A percentile compares a stretch with the other conserved stretches of the same genome.
These are phyloP conservation scores for Apostichopus japonicus DNA, from an alignment of 35 echinoderm and acorn worm species.

Conservation along the genomic window DNA sequence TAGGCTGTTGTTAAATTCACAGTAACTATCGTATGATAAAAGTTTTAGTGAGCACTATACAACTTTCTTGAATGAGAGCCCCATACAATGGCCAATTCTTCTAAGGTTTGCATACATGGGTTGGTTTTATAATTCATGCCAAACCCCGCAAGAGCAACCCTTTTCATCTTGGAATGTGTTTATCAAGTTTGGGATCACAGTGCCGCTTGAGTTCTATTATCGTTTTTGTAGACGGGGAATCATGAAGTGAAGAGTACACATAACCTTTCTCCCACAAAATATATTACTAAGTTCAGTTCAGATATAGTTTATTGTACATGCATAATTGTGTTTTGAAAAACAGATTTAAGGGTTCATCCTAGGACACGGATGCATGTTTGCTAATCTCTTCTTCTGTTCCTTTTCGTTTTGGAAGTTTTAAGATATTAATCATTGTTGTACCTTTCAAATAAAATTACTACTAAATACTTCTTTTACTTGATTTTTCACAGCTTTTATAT, in stretches of 20 bases:
- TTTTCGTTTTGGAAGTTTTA: no score
- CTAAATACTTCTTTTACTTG: no score
- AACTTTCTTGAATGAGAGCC: slow-evolving; percentile 1
- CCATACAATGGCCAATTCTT: background rate
- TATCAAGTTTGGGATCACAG: background rate
- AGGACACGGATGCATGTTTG: no score
- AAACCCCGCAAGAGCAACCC: slow-evolving; percentile 6
- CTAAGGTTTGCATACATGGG: background rate
- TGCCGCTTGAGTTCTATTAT: background rate
- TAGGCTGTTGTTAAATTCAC: background rate
- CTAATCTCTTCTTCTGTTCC: no score
- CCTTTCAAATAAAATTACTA: no score
- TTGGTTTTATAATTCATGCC: background rate
- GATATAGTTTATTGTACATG: no score
- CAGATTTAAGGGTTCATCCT: no score
- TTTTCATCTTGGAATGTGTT: slow-evolving; percentile 23
- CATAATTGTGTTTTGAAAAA: no score
- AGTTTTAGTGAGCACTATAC: background rate
- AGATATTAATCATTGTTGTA: no score
- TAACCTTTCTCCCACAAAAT: background rate
- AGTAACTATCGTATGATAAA: background rate
- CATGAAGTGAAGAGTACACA: background rate
- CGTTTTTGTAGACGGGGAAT: background rate
- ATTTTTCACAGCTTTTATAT: no score
- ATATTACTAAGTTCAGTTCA: no score